A percentile compares a stretch with the other conserved stretches of the same genome.
phyloP scores from a whole-genome alignment of 92 coral and sea anemone species.

The Montipora capitata region DNA sequence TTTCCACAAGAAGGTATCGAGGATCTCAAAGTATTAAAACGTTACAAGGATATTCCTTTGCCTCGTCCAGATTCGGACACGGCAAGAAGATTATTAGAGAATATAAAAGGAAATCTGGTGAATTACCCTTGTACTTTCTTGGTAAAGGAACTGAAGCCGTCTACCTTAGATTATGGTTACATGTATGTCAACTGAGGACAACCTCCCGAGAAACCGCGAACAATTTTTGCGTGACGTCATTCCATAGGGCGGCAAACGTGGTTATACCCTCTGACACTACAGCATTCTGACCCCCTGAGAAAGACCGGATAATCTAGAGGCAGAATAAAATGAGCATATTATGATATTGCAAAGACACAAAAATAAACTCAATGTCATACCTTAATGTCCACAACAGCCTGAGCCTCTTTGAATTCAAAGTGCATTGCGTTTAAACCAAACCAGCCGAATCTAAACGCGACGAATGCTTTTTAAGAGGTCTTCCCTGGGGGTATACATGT shows the following conservation, averaged over 20 bases:
- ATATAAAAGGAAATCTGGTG: constrained; percentile 57
- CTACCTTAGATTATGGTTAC: constrained; percentile 31
- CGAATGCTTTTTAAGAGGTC: too few species aligned
- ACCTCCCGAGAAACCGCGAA: constrained; percentile 4
- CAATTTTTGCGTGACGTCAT: constrained; percentile 11
- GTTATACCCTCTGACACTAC: neutral
- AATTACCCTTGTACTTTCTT: constrained; percentile 39
- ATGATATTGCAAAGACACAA: too few species aligned
- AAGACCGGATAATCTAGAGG: too few species aligned
- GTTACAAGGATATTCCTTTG: constrained; percentile 32
- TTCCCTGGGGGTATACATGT: neutral
- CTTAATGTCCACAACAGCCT: too few species aligned
- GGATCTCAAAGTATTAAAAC: constrained; percentile 48
- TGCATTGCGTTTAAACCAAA: too few species aligned
- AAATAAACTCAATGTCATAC: too few species aligned
- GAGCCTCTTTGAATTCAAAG: too few species aligned
- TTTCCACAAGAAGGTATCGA: constrained; percentile 25
- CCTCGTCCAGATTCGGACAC: constrained; percentile 8
- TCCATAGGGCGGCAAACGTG: constrained; percentile 18
- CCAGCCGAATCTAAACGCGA: too few species aligned
- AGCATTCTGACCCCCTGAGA: neutral
- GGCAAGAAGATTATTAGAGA: constrained; percentile 25
- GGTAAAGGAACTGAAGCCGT: constrained; percentile 38
- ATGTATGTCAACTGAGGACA: constrained; percentile 50
- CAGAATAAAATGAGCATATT: too few species aligned